Conservation (phyloP, 2,113 vertebrate species). For the Ptilorrhoa leucosticta region DNA sequence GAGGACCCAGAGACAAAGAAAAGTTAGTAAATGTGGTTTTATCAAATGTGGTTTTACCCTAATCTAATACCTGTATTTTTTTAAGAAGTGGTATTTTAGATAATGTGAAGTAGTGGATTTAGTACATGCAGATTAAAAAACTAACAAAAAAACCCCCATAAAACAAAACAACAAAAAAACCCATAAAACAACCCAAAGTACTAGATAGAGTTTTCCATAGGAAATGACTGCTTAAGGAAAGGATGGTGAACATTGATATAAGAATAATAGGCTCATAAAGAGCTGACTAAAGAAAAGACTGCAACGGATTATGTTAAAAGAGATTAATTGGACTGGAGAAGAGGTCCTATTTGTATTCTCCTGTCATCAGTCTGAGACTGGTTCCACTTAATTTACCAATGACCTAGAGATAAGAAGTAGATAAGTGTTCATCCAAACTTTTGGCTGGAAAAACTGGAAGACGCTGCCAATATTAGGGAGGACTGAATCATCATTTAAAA, state of each 20-base stretch:
- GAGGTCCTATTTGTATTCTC: not conserved
- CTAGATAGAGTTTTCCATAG: not conserved
- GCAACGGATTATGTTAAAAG: not conserved
- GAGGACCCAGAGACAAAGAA: not conserved
- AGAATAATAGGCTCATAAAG: not conserved
- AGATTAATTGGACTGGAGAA: not conserved
- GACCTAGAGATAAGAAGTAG: not conserved
- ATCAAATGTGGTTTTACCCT: not conserved
- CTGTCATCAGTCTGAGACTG: not conserved
- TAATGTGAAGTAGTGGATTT: not conserved
- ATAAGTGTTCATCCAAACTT: not conserved
- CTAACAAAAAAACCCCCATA: not conserved
- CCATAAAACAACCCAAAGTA: rapidly evolving
- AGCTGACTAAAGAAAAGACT: not conserved
- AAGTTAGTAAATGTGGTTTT: not conserved
- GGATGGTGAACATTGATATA: not conserved
- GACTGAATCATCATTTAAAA: not conserved
- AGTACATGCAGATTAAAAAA: not conserved
- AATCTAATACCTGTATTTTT: not conserved
- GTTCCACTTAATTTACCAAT: not conserved
- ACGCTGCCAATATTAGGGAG: not conserved
- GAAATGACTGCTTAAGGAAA: not conserved
- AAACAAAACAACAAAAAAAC: rapidly evolving
- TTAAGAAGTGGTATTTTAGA: not conserved
- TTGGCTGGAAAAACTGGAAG: not conserved